Evolutionary conservation across 2,888 invertebrate species (phyloP).

Genomic region (Calliphora vomitoria): DNA sequence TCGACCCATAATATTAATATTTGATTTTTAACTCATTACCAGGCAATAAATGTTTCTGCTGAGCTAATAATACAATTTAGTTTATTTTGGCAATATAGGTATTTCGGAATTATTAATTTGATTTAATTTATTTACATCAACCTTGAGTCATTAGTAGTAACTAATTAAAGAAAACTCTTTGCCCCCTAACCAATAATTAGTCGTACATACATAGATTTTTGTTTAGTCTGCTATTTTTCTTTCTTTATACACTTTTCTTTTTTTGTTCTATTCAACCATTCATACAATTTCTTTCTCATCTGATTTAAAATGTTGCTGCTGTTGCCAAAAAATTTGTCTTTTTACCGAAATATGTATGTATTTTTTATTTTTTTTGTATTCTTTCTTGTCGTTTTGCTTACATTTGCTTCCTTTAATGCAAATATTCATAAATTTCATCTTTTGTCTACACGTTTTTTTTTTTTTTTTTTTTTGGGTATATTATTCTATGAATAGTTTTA

Average conservation of each 20-base stretch:
- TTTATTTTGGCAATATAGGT: too few species aligned
- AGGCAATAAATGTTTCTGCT: too few species aligned
- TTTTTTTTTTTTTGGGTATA: neutral
- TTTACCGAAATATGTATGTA: slow-evolving; percentile 4
- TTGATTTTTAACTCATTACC: too few species aligned
- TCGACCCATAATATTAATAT: too few species aligned
- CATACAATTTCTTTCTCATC: slow-evolving; percentile 26
- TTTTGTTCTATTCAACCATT: slow-evolving; percentile 36
- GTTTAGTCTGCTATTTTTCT: slow-evolving; percentile 68
- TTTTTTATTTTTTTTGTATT: slow-evolving; percentile 8
- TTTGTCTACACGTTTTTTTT: slow-evolving; percentile 63
- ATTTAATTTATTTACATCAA: too few species aligned
- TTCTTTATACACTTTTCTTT: slow-evolving; percentile 27
- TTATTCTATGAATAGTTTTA: slow-evolving; percentile 63
- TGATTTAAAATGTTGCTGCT: slow-evolving; percentile 62
- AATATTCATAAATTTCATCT: slow-evolving; percentile 71
- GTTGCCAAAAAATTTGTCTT: slow-evolving; percentile 66
- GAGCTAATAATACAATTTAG: too few species aligned
- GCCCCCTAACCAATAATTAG: slow-evolving; percentile 29
- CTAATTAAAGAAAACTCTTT: neutral
- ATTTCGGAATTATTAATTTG: too few species aligned
- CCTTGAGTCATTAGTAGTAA: too few species aligned
- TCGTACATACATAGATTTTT: slow-evolving; percentile 50
- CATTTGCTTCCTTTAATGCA: slow-evolving; percentile 61
- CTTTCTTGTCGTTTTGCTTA: slow-evolving; percentile 50